phyloP scores from a whole-genome alignment of 1,140 invertebrate genomes.

The Dreissena polymorpha region DNA sequence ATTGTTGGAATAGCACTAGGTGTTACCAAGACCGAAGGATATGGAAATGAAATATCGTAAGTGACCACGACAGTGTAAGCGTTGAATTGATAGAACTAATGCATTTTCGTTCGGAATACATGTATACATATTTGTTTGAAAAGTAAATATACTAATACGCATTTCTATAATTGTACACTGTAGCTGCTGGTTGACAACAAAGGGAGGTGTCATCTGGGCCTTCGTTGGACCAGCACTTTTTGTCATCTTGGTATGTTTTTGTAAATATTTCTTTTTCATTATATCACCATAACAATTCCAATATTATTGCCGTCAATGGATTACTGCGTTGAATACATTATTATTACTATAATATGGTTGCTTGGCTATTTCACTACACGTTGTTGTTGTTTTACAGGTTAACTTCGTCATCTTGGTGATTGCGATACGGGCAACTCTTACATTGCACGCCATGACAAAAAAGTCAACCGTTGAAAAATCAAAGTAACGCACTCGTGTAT shows the following conservation, averaged over 20 bases:
- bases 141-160: neutral
- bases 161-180: neutral
- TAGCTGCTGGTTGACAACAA: slow-evolving; percentile 65
- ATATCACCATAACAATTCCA: neutral
- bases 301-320: neutral
- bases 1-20: slow-evolving; percentile 47
- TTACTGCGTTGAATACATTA: no score
- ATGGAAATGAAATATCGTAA: slow-evolving; percentile 49
- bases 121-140: neutral
- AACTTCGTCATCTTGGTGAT: slow-evolving; percentile 61
- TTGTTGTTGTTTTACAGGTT: slow-evolving; percentile 55
- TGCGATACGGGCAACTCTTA: slow-evolving; percentile 52
- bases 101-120: neutral
- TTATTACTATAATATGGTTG: no score
- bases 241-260: slow-evolving; percentile 57
- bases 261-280: neutral
- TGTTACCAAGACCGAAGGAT: slow-evolving; percentile 19
- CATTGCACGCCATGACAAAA: neutral
- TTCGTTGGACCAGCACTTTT: slow-evolving; percentile 63
- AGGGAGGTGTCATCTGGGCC: slow-evolving; percentile 61
- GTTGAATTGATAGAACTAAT: neutral
- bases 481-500: slow-evolving; percentile 9
- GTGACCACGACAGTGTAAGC: neutral
- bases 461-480: slow-evolving; percentile 24
- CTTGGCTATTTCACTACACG: neutral